Percentiles rank a stretch among this genome's conserved stretches.
Evolutionary conservation across 2,113 vertebrate genomes (phyloP).

Genomic region (Periophthalmus modestus): DNA sequence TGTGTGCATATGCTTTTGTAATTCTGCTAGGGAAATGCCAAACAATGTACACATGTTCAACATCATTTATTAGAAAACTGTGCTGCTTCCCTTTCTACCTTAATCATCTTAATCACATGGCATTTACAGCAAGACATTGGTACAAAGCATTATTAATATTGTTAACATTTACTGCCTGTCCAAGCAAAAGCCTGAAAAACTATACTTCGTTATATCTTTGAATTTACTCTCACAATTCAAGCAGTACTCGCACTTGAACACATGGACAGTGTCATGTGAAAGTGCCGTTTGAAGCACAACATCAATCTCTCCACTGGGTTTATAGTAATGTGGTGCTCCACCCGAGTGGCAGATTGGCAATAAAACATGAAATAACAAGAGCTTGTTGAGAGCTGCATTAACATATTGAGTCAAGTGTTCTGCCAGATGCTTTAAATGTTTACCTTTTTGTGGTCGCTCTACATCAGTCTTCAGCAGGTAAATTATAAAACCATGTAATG

Average conservation of each 20-base stretch:
- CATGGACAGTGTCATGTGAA: background rate
- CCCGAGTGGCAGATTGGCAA: slow-evolving; percentile 13
- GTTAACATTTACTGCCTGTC: background rate
- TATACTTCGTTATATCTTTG: background rate
- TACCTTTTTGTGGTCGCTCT: slow-evolving; percentile 6
- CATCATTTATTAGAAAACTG: no score
- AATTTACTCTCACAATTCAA: background rate
- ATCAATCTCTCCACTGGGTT: slow-evolving; percentile 5
- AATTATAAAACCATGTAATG: background rate
- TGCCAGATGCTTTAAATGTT: slow-evolving; percentile 14
- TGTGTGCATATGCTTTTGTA: no score
- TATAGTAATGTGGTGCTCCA: slow-evolving; percentile 13
- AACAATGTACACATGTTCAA: no score
- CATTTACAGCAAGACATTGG: no score
- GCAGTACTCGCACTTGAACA: background rate
- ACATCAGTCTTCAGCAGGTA: background rate
- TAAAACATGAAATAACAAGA: slow-evolving; percentile 13
- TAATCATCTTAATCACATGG: no score
- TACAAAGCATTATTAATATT: no score
- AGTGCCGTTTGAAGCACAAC: background rate
- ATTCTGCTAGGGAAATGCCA: no score
- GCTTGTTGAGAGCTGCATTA: slow-evolving; percentile 9
- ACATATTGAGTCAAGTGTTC: slow-evolving; percentile 10
- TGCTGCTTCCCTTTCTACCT: no score
- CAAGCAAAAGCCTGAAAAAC: background rate